These are phyloP conservation scores for Virgularia gustaviana DNA, from an alignment of 92 coral and sea anemone species.

Conservation along the genomic window DNA sequence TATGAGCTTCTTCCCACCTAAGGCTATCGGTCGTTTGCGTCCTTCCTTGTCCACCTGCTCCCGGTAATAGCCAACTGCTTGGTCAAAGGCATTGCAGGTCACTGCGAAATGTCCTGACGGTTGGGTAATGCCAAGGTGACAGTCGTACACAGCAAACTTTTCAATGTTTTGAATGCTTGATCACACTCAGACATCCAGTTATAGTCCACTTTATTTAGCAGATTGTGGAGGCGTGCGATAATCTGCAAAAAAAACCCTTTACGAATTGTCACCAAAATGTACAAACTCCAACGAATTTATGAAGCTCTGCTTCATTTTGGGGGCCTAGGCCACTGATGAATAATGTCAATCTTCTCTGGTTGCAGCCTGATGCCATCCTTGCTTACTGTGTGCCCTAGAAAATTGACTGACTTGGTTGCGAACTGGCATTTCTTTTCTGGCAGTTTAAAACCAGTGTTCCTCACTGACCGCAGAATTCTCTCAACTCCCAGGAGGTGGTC, in stretches of 20 bases:
- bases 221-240: constrained; percentile 47
- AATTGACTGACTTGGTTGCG: constrained; percentile 38
- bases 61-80: constrained; percentile 46
- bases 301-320: constrained; percentile 47
- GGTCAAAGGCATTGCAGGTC: constrained; percentile 47
- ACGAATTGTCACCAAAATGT: constrained; percentile 54
- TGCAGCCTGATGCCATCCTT: constrained; percentile 49
- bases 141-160: constrained; percentile 39
- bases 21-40: constrained; percentile 32
- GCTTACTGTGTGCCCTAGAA: constrained; percentile 46
- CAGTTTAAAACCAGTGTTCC: constrained; percentile 49
- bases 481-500: constrained; percentile 45
- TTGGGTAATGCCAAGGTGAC: constrained; percentile 44
- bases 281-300: constrained; percentile 50
- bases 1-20: constrained; percentile 40
- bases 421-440: constrained; percentile 55
- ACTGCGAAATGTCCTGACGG: constrained; percentile 45
- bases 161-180: constrained; percentile 40
- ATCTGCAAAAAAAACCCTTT: constrained; percentile 50
- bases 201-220: constrained; percentile 48
- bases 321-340: constrained; percentile 36
- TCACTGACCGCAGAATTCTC: constrained; percentile 35
- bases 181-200: constrained; percentile 52
- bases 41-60: constrained; percentile 48
- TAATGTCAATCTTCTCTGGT: constrained; percentile 55